phyloP scores from a whole-genome alignment of 2,888 invertebrate species.

The Macrostomum cliftonense region DNA sequence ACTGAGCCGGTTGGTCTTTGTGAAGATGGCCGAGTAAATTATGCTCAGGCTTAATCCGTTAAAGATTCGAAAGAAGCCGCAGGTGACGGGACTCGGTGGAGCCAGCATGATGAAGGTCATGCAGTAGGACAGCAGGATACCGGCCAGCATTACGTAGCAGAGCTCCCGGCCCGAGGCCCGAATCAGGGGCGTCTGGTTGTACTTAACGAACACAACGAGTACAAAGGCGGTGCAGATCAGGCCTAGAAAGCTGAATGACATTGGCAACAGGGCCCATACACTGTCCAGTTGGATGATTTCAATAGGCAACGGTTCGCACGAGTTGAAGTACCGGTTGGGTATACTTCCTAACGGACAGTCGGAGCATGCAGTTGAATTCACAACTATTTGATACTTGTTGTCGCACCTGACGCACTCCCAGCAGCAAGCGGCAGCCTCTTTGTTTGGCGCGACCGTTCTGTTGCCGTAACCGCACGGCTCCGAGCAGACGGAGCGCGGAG shows the following conservation, averaged over 20 bases:
- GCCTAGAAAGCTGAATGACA: constrained; percentile 46
- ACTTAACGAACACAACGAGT: constrained; percentile 48
- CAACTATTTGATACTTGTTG: constrained; percentile 44
- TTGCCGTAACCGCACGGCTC: constrained; percentile 43
- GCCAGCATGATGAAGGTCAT: constrained; percentile 54
- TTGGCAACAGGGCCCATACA: constrained; percentile 50
- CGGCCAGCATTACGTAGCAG: constrained; percentile 53
- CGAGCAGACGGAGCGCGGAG: constrained; percentile 49
- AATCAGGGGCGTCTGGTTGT: constrained; percentile 49
- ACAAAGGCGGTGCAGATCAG: constrained; percentile 47
- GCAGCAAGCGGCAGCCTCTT: constrained; percentile 43
- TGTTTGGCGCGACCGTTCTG: constrained; percentile 31
- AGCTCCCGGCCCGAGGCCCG: constrained; percentile 60
- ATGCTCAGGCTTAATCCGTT: constrained; percentile 54
- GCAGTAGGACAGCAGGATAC: constrained; percentile 51
- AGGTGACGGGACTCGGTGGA: constrained; percentile 48
- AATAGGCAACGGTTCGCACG: constrained; percentile 45
- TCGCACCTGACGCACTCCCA: constrained; percentile 53
- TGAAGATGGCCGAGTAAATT: constrained; percentile 30
- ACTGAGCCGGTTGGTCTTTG: constrained; percentile 6
- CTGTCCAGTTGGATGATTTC: constrained; percentile 47
- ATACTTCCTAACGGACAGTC: constrained; percentile 48
- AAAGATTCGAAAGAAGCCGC: constrained; percentile 48
- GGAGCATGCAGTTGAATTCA: constrained; percentile 45
- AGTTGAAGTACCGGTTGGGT: constrained; percentile 37